Evolutionary conservation across 2,113 vertebrate species (phyloP), one percentile per base, ranked within the genome.

Genomic region (Himantopus leucocephalus): DNA sequence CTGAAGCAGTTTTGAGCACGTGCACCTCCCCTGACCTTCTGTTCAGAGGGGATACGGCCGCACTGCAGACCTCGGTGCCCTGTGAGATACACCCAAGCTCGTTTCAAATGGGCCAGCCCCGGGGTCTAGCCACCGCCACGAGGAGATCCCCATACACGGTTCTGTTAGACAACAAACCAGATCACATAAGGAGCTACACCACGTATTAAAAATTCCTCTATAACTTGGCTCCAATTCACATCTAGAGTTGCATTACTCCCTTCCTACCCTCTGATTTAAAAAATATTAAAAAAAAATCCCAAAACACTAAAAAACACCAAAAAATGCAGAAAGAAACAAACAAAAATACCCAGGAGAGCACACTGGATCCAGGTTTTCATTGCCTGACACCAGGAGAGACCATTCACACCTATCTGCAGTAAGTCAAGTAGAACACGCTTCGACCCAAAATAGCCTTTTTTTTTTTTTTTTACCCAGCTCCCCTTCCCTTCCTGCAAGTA

Each of bases 1-100:
- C 23, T 29, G 39, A 56, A 48, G 43, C 21, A 5, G 37, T 34
- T 81, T n/a, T 67, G 35, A 67, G 18, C 17, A 18, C 13, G 32
- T 3, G 5, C 20, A n/a, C 24, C 56, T 56, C 26, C 21, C n/a
- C 16, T 26, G 48, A 37, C n/a, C 23, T 35, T 11, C 41, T 14
- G 4, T 24, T 5, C 29, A 30, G 29, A 0, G 10, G 23, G 30
- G 39, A 12, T 21, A 8, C 2, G 30, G 39, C 23, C 47, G 4
- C 45, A 5, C 37, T 5, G 27, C 16, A 75, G 66, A 22, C 55
- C 47, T 53, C 39, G 2, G 18, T 7, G 9, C 22, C 39, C 37
- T 27, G 11, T 6, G 20, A 41, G 17, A 17, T 27, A 37, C 9
- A 18, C 5, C 12, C 23, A 15, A 29, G 27, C 22, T 23, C 19